phyloP scores from a whole-genome alignment of 2,888 invertebrate genomes.

The Drosophila kuntzei region DNA sequence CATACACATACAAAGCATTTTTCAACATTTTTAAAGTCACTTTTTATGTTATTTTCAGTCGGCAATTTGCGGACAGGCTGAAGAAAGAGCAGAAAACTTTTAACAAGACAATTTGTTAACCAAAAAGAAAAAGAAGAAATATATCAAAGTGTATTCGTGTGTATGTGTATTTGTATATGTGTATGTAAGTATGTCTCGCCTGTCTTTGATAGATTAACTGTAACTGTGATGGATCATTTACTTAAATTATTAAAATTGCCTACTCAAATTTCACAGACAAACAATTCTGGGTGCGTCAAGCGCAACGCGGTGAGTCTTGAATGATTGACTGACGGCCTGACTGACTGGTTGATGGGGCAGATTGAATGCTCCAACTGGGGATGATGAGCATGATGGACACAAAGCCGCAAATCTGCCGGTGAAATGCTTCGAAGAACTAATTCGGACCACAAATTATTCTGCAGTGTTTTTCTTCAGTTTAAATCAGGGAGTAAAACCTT shows the following conservation, averaged over 20 bases:
- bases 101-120: slow-evolving; percentile 76
- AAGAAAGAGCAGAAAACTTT: slow-evolving; percentile 59
- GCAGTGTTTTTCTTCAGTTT: not conserved
- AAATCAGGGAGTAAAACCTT: too few relatives aligned
- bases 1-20: slow-evolving; percentile 46
- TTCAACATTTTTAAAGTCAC: slow-evolving; percentile 57
- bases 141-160: slow-evolving; percentile 1
- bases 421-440: not conserved
- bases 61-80: slow-evolving; percentile 25
- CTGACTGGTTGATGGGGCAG: slow-evolving; percentile 9
- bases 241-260: slow-evolving; percentile 82
- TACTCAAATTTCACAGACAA: slow-evolving; percentile 75
- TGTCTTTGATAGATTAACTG: slow-evolving; percentile 82
- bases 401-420: slow-evolving; percentile 9
- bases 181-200: slow-evolving; percentile 22
- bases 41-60: slow-evolving; percentile 63
- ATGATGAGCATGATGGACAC: slow-evolving; percentile 10
- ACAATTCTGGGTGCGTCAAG: slow-evolving; percentile 1
- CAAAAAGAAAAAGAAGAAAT: slow-evolving; percentile 45
- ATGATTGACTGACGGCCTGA: slow-evolving; percentile 44
- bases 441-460: not conserved
- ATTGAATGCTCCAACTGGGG: slow-evolving; percentile 13
- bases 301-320: slow-evolving; percentile 5
- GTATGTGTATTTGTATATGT: not conserved
- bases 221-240: slow-evolving; percentile 84